These are phyloP conservation scores for Promerops cafer DNA, from an alignment of 2,113 vertebrate genomes.

Conservation along the genomic window DNA sequence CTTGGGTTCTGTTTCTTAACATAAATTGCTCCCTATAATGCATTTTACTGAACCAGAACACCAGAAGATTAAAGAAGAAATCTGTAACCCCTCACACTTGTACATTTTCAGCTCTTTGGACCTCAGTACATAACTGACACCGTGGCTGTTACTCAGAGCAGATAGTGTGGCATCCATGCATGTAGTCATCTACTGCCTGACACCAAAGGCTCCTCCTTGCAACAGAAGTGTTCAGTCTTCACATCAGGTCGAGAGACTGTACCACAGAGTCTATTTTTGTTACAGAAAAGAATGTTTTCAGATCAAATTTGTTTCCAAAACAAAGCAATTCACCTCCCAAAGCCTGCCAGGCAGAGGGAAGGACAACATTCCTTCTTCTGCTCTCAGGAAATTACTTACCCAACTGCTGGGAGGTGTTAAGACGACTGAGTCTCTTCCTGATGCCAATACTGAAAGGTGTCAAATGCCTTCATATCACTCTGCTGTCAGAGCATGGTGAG, in stretches of 20 bases:
- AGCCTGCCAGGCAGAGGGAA: background rate
- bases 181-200: background rate
- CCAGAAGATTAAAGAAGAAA: background rate
- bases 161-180: accelerated
- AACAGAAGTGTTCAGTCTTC: background rate
- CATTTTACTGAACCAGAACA: background rate
- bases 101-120: background rate
- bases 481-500: background rate
- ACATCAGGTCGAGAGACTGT: background rate
- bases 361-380: background rate
- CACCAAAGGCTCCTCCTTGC: background rate
- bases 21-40: background rate
- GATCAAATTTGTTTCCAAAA: background rate
- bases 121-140: background rate
- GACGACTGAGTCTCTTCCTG: background rate
- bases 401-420: background rate
- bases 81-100: background rate
- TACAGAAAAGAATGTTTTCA: background rate
- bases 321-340: background rate
- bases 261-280: background rate
- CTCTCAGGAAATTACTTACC: slow-evolving; percentile 47
- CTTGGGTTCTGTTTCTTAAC: background rate
- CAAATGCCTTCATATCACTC: slow-evolving; percentile 2
- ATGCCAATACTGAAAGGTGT: slow-evolving; percentile 6
- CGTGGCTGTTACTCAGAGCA: background rate